These are phyloP conservation scores for Arion vulgaris DNA, from an alignment of 1,140 invertebrate species.

Conservation along the genomic window DNA sequence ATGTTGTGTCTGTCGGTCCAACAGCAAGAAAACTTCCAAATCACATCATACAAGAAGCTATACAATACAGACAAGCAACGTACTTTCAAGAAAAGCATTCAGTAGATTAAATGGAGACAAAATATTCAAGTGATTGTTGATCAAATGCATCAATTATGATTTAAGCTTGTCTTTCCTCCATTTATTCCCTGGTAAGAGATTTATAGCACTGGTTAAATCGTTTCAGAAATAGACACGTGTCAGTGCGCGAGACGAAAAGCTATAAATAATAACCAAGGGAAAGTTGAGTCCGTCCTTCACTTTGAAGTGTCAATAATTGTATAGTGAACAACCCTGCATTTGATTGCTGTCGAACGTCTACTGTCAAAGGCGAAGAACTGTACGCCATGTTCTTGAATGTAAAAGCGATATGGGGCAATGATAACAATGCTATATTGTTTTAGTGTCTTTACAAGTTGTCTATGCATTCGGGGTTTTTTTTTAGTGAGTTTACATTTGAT, in stretches of 20 bases:
- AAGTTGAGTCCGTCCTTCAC: not conserved
- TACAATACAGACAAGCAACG: too few relatives aligned
- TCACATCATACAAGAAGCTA: not conserved
- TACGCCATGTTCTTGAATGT: too few relatives aligned
- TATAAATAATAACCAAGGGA: not conserved
- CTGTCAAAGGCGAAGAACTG: too few relatives aligned
- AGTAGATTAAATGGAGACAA: not conserved
- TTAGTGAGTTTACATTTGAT: not conserved
- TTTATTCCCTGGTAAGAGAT: not conserved
- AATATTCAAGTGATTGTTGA: not conserved
- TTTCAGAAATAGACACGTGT: not conserved
- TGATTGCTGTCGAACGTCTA: not conserved
- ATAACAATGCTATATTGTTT: too few relatives aligned
- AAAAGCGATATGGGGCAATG: too few relatives aligned
- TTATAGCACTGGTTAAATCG: not conserved
- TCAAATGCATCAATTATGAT: conserved; percentile 1
- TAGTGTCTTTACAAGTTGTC: not conserved
- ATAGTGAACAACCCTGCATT: not conserved
- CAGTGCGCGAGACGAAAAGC: not conserved
- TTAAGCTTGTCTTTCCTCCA: not conserved
- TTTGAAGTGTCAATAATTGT: not conserved
- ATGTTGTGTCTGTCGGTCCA: not conserved
- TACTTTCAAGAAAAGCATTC: not conserved
- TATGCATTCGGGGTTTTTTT: not conserved
- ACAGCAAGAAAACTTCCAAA: not conserved